A percentile compares a stretch with the other conserved stretches of the same genome.
phyloP scores from a whole-genome alignment of 2,797 vertebrate species.

The Sebastolobus alascanus region DNA sequence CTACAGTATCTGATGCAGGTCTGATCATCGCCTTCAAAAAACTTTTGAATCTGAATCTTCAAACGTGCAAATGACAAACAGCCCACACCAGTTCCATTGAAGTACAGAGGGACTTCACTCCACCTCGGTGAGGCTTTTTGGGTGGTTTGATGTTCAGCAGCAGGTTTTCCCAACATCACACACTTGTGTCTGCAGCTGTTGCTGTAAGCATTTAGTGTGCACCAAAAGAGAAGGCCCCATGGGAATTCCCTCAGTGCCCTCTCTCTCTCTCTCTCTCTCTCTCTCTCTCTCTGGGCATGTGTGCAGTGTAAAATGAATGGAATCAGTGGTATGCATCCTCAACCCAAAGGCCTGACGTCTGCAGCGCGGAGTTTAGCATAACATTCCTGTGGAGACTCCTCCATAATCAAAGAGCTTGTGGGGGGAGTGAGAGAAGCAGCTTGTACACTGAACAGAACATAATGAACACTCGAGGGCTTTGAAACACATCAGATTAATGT shows the following conservation, averaged over 20 bases:
- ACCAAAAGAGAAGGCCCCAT: slow-evolving; percentile 64
- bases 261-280: slow-evolving; percentile 16
- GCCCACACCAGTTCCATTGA: slow-evolving; percentile 26
- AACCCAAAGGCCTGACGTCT: slow-evolving; percentile 69
- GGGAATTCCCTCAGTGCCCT: slow-evolving; percentile 61
- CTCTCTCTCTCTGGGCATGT: slow-evolving; percentile 53
- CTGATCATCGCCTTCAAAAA: slow-evolving; percentile 36
- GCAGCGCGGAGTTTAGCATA: slow-evolving; percentile 58
- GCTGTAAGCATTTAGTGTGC: slow-evolving; percentile 66
- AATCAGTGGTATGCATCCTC: slow-evolving; percentile 77
- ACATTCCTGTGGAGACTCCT: slow-evolving; percentile 73
- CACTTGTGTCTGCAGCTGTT: slow-evolving; percentile 83
- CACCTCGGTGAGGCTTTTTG: slow-evolving; percentile 59
- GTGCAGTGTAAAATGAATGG: slow-evolving; percentile 71
- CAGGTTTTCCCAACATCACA: slow-evolving; percentile 77
- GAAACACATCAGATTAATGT: slow-evolving; percentile 29
- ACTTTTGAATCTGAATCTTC: slow-evolving; percentile 28
- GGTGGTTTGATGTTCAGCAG: slow-evolving; percentile 73
- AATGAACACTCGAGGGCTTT: slow-evolving; percentile 31
- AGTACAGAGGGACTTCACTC: slow-evolving; percentile 23
- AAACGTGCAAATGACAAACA: slow-evolving; percentile 23
- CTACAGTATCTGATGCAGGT: slow-evolving; percentile 13
- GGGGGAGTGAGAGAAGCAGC: slow-evolving; percentile 18
- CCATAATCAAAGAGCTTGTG: slow-evolving; percentile 54
- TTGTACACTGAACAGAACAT: slow-evolving; percentile 29